Base-by-base conservation (phyloP, 92 coral and sea anemone genomes). In the Parazoanthus darwini region DNA sequence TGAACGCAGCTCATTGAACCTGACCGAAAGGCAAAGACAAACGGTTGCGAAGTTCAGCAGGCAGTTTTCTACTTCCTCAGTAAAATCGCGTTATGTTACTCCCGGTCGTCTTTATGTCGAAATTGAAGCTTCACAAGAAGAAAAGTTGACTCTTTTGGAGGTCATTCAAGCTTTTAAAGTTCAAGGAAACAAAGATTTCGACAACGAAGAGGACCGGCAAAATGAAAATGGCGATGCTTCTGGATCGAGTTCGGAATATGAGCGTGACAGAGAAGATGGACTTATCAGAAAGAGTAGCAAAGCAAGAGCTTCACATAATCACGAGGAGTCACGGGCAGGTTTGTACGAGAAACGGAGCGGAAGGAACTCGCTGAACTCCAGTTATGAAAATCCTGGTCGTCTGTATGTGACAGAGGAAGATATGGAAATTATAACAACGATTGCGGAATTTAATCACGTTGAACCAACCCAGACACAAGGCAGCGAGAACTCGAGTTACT, bases 91-190 rank as follows among this genome's bases (percentile, higher is more conserved):
- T 14, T 93, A 74, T 35, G 90, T 95, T 23, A 91, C 74, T 74
- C 98, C 98, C 23, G 94, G 92, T 3, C 88, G 98, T 29, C 87
- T 95, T 78, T 89, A 89, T 66, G 96, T 95, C 79, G 87, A 84
- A 44, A 70, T 82, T 56, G 78, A 84, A 71, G 68, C 87, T 16
- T 82, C 86, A 42, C 67, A 22, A 6, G 87, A 84, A 46, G 87
- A 84, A 72, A 50, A 15, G 51, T 63, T 68, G 48, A 71, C 75
- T 18, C 63, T 84, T 3, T 44, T 48, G 29, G 16, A 84, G 44
- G 79, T 72, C 36, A 71, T 84, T 23, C 67, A 48, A 84, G 79
- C 58, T 2, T 84, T 84, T 29, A 84, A 84, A 70, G 46, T 36
- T 16, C 67, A 46, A 35, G 35, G 36, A 18, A 71, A 43, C n/a